These are phyloP conservation scores for Macrostomum lignano DNA, from an alignment of 1,140 invertebrate species.

Conservation along the genomic window DNA sequence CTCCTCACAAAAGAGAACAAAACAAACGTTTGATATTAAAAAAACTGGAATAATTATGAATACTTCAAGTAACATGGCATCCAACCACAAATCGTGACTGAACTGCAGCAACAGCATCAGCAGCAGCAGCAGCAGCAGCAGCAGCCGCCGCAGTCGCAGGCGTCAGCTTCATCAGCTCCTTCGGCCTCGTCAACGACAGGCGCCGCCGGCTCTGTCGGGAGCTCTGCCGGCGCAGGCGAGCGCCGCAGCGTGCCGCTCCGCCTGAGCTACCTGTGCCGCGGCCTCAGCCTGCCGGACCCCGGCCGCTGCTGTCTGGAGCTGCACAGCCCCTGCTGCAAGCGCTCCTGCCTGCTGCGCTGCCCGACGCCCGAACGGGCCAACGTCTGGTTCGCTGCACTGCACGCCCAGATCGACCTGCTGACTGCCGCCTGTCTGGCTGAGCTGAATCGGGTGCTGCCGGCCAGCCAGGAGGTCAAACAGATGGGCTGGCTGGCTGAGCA, in stretches of 20 bases:
- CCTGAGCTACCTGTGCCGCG: constrained; percentile 57
- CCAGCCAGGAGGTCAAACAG: constrained; percentile 36
- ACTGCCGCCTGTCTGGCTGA: constrained; percentile 26
- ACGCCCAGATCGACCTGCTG: constrained; percentile 44
- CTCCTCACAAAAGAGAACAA: no score
- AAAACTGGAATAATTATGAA: no score
- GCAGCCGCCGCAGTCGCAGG: no score
- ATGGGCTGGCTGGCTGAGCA: constrained; percentile 61
- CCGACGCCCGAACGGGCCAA: constrained; percentile 26
- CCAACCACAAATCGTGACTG: no score
- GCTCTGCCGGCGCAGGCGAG: no score
- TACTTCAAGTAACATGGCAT: no score
- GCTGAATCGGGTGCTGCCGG: constrained; percentile 17
- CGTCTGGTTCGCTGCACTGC: constrained; percentile 69
- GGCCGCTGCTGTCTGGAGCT: constrained; percentile 50
- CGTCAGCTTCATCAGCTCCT: no score
- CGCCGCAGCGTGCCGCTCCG: constrained; percentile 60
- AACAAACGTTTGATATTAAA: no score
- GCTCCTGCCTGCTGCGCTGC: constrained; percentile 44
- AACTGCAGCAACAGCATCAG: no score
- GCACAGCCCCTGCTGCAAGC: constrained; percentile 60
- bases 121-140: no score
- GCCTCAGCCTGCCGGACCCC: constrained; percentile 48
- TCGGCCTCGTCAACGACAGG: no score
- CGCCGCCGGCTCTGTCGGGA: no score